Conservation (phyloP, 2,888 invertebrate genomes). For the Leucoptera coffeella region DNA sequence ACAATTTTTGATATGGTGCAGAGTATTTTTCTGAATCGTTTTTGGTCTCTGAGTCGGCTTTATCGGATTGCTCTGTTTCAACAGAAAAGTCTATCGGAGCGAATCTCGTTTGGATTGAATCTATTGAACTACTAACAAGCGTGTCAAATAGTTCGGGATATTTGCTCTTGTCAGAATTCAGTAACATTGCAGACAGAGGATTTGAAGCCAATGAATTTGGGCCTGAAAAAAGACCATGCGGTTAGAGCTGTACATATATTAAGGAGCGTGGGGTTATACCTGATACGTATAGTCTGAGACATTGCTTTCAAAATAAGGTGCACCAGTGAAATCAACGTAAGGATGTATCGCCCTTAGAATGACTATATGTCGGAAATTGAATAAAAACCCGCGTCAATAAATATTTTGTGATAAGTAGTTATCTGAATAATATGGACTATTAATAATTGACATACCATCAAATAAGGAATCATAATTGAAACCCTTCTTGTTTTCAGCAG, state of each 20-base stretch:
- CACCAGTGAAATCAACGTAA: too few relatives aligned
- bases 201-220: slow-evolving; percentile 35
- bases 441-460: too few relatives aligned
- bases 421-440: too few relatives aligned
- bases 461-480: too few relatives aligned
- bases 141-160: slow-evolving; percentile 40
- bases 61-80: slow-evolving; percentile 27
- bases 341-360: too few relatives aligned
- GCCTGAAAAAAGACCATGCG: too few relatives aligned
- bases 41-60: slow-evolving; percentile 10
- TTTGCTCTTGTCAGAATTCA: slow-evolving; percentile 38
- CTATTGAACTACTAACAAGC: slow-evolving; percentile 42
- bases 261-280: too few relatives aligned
- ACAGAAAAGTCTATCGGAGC: slow-evolving; percentile 32
- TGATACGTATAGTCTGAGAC: too few relatives aligned
- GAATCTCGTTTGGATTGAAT: slow-evolving; percentile 30
- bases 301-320: background rate
- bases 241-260: background rate
- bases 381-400: too few relatives aligned
- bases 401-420: too few relatives aligned
- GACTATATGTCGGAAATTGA: too few relatives aligned
- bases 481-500: slow-evolving; percentile 22
- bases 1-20: slow-evolving; percentile 18
- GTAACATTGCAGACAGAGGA: slow-evolving; percentile 31
- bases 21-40: slow-evolving; percentile 6